Evolutionary conservation across 2,888 invertebrate species (phyloP).

Genomic region (Leuctra nigra): DNA sequence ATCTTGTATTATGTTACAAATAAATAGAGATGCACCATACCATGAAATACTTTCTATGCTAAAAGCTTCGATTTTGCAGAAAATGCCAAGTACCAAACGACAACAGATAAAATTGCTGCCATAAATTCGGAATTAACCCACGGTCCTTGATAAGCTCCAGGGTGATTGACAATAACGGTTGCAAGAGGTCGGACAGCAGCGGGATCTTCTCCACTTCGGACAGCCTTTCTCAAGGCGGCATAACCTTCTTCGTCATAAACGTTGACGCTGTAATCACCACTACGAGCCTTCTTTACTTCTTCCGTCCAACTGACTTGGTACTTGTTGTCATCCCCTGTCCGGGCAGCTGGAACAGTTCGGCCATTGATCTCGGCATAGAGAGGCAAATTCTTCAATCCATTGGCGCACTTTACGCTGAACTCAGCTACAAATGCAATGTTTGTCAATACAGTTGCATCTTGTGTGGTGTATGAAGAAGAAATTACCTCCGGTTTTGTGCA

Average conservation of each 20-base stretch:
- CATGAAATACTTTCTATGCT: too few species aligned
- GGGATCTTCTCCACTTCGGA: conserved; percentile 63
- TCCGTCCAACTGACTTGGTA: conserved; percentile 96
- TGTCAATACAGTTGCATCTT: conserved; percentile 86
- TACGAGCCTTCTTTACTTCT: conserved; percentile 72
- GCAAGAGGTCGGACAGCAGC: conserved; percentile 61
- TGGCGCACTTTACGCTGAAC: conserved; percentile 76
- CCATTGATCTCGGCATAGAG: conserved; percentile 88
- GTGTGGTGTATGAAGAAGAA: conserved; percentile 80
- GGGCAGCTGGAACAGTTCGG: conserved; percentile 75
- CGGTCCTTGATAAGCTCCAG: conserved; percentile 82
- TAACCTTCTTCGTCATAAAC: conserved; percentile 92
- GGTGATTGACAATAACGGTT: conserved; percentile 63
- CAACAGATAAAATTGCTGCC: conserved; percentile 67
- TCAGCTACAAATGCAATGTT: conserved; percentile 88
- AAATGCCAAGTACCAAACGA: conserved; percentile 82
- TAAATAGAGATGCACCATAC: too few species aligned
- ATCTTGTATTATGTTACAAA: too few species aligned
- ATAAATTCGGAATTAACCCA: conserved; percentile 90
- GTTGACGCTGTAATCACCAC: conserved; percentile 73
- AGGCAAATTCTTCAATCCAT: conserved; percentile 57
- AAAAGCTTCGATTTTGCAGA: conserved; percentile 74
- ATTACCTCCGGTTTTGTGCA: conserved; percentile 48
- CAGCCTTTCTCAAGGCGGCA: conserved; percentile 74
- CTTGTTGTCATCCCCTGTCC: conserved; percentile 62